A percentile compares a stretch with the other conserved stretches of the same genome.
phyloP scores from a whole-genome alignment of 2,797 vertebrate species.

The Periophthalmus magnuspinnatus region DNA sequence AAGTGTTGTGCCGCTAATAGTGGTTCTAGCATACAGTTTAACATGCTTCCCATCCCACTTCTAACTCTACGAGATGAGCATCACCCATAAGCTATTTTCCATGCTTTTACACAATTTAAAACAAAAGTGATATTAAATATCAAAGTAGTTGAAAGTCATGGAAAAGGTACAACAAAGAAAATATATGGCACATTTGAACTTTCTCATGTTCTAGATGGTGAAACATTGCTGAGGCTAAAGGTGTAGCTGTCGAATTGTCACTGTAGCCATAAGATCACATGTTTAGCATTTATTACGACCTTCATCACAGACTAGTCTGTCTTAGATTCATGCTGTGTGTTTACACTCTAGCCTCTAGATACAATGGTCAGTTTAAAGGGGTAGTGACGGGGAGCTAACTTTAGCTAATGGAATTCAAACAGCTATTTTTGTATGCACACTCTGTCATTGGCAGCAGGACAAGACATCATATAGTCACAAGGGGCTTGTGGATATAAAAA shows the following conservation, averaged over 20 bases:
- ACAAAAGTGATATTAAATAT: too few species aligned
- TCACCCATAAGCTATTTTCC: too few species aligned
- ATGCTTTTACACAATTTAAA: too few species aligned
- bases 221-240: neutral
- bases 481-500: neutral
- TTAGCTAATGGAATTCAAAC: constrained; percentile 7
- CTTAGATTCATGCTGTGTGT: constrained; percentile 3
- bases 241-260: neutral
- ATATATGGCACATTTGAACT: neutral
- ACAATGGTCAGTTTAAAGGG: constrained; percentile 11
- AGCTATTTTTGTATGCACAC: constrained; percentile 8
- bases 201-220: neutral
- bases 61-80: too few species aligned
- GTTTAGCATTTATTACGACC: constrained; percentile 1
- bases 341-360: constrained; percentile 6
- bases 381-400: neutral
- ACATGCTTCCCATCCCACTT: too few species aligned
- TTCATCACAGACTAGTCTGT: neutral
- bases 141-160: neutral
- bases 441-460: neutral
- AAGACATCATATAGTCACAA: constrained; percentile 10
- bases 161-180: neutral
- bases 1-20: too few species aligned
- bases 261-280: neutral
- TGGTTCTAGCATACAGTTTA: too few species aligned